Evolutionary conservation across 2,888 invertebrate species (phyloP).

Genomic region (Theretra japonica): DNA sequence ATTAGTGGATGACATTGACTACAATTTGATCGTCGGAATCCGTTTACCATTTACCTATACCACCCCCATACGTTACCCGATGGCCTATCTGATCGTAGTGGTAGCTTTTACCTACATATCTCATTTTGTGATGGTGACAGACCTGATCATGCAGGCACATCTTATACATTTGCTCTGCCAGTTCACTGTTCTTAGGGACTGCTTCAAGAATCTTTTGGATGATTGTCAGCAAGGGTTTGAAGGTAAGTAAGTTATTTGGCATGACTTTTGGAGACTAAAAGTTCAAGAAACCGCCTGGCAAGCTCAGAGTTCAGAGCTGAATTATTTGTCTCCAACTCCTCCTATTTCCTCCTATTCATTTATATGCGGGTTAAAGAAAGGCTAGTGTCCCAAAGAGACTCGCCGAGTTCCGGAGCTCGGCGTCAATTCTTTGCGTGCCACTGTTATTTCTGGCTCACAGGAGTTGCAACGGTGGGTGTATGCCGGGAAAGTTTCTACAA

Average conservation of each 20-base stretch:
- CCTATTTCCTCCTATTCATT: too few relatives aligned
- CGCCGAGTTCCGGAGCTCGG: too few relatives aligned
- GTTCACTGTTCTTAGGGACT: slow-evolving; percentile 63
- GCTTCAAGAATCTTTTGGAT: slow-evolving; percentile 62
- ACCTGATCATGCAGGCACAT: slow-evolving; percentile 67
- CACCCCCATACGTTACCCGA: slow-evolving; percentile 51
- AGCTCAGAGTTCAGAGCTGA: too few relatives aligned
- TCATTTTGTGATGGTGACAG: slow-evolving; percentile 70
- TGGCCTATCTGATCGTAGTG: slow-evolving; percentile 54
- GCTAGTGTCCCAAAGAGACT: too few relatives aligned
- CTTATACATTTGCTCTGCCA: slow-evolving; percentile 71
- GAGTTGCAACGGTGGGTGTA: too few relatives aligned
- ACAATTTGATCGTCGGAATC: slow-evolving; percentile 64
- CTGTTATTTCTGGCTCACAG: too few relatives aligned
- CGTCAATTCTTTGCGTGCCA: too few relatives aligned
- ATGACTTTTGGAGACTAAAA: too few relatives aligned
- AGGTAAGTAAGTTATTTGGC: slow-evolving; percentile 43
- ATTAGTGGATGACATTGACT: slow-evolving; percentile 68
- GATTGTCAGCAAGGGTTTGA: slow-evolving; percentile 56
- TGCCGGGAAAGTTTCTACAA: too few relatives aligned
- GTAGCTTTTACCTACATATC: slow-evolving; percentile 61
- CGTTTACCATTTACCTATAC: slow-evolving; percentile 61
- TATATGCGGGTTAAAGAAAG: too few relatives aligned
- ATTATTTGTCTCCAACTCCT: too few relatives aligned
- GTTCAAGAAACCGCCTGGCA: too few relatives aligned